Base-by-base conservation (phyloP, 1,140 invertebrate species). In the Pollicipes pollicipes region DNA sequence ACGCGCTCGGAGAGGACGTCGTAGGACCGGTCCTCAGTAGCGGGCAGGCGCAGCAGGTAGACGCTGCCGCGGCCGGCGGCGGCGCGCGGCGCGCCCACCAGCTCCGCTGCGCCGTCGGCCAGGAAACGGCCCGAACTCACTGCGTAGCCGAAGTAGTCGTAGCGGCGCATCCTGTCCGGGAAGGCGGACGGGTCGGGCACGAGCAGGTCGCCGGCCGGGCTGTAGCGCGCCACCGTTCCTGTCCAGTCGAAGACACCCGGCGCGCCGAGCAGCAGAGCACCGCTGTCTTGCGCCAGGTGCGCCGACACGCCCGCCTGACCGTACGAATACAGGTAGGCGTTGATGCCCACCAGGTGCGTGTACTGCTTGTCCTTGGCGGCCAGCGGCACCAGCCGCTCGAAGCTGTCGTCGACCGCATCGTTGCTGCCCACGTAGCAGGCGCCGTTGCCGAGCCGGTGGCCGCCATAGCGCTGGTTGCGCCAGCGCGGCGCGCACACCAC, bases 201-300 rank as follows among this genome's bases (percentile, higher is more conserved):
- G 45, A 58, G 13, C 13, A 58, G 6, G 13, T 58, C 45, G 45
- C 45, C 45, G 45, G 2, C 13, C 13, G 6, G 2, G 45, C 45
- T 58, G 17, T 58, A 58, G 2, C 45, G 8, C 13, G 24, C 26
- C 28, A 66, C 10, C 24, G 64, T 45, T 72, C 79, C 79, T 45
- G 71, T 75, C 80, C 80, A 81, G 30, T 78, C 75, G 66, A 75
- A 75, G 66, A 78, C 74, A 30, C 80, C 80, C 28, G 80, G 80
- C 30, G 80, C 79, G n/a, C 80, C 80, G 16, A 81, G 29, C 3
- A 79, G 70, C 70, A 80, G 70, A 69, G 76, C 74, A 63, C 27
- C 70, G 68, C 67, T 37, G 27, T 68, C 68, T 28, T 75, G n/a
- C 13, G 72, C 35, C n/a, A 71, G 68, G 58, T 77, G 73, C 0